These are phyloP conservation scores for Halcyon badia DNA, from an alignment of 2,797 vertebrate genomes.

Conservation along the genomic window DNA sequence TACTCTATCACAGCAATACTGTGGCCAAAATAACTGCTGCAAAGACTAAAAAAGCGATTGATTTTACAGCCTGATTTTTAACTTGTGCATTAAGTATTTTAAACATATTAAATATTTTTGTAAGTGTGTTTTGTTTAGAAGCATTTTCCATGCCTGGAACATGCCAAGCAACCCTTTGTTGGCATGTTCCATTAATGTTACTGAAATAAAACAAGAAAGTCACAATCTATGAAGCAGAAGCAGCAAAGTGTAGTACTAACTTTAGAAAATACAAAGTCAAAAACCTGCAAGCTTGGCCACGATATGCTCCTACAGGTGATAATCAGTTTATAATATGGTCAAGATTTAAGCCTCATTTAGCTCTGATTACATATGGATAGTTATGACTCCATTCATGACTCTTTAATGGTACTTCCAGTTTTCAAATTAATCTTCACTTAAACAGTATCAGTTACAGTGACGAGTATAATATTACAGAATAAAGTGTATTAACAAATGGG, in stretches of 20 bases:
- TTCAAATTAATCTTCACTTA: neutral
- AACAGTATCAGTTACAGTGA: neutral
- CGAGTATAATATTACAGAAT: neutral
- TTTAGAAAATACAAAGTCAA: neutral
- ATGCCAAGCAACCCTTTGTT: neutral
- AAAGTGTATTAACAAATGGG: neutral
- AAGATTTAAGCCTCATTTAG: neutral
- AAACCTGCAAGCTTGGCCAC: neutral
- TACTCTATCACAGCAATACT: neutral
- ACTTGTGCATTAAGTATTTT: neutral
- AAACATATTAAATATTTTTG: neutral
- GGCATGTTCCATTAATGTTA: neutral
- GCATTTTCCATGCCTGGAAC: neutral
- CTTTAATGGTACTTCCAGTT: neutral
- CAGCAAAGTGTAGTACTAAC: neutral
- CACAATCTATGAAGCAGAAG: neutral
- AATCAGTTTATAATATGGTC: neutral
- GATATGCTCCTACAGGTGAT: neutral
- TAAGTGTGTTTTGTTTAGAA: neutral
- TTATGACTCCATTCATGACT: neutral
- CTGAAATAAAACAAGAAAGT: neutral
- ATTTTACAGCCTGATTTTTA: neutral
- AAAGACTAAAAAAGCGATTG: neutral
- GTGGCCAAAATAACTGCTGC: neutral
- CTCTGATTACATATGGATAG: neutral